Evolutionary conservation across 2,888 invertebrate genomes (phyloP), one percentile per base, ranked within the genome.

Genomic region (Athalia circularis): DNA sequence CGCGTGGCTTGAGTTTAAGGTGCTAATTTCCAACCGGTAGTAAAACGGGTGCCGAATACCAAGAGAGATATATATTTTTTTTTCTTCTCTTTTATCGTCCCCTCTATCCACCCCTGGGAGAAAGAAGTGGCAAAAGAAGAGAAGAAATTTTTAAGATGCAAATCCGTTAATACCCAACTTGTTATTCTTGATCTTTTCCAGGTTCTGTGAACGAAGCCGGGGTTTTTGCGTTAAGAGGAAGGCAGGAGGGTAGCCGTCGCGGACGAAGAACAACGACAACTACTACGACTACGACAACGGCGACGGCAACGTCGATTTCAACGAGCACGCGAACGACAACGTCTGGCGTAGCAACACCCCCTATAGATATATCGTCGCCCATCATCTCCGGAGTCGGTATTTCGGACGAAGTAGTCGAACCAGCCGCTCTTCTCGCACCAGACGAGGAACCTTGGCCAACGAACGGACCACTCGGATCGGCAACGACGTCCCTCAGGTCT

Each of bases 151-250:
- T 11, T 54, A n/a, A 54, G n/a, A 5, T 54, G 11, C 9, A 9
- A 11, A 54, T n/a, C 54, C 50, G 15, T 9, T 11, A 11, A 52
- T 13, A 48, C 6, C 50, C 15, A 50, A 6, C 47, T 48, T 47
- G 0, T n/a, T 48, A n/a, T 13, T 13, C 3, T 45, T 45, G 4
- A 3, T 47, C 13, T 80, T 81, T 86, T 85, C 52, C 86, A 90
- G 90, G 88, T 79, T 87, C 87, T 65, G 88, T 88, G 82, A 89
- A 89, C 85, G 90, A 89, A 79, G 89, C 89, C 29, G 87, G 88
- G 47, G 87, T 88, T 78, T 89, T 87, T 83, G 87, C 88, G 65
- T 82, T 89, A 43, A 88, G 90, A 6, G 87, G 87, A 15, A 86
- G 88, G 81, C 88, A 89, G 83, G 88, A 88, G 79, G 87, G 86